Conservation (phyloP, 2,888 invertebrate genomes). For the Enoplolaimus lenunculus region DNA sequence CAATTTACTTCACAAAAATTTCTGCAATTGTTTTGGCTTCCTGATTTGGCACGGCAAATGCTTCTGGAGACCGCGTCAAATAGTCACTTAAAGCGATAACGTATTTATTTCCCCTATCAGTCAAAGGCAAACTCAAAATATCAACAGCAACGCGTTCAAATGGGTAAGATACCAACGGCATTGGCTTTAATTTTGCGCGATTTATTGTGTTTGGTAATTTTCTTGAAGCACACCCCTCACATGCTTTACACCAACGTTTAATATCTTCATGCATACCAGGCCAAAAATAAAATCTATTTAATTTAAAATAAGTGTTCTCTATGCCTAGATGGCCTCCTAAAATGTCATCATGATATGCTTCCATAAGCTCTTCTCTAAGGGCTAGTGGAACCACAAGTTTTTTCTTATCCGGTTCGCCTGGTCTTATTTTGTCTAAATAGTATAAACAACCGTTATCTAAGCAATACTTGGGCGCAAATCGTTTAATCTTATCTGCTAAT, state of each 20-base stretch:
- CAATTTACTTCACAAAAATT: constrained; percentile 15
- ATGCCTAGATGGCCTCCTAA: background rate
- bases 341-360: constrained; percentile 16
- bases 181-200: constrained; percentile 13
- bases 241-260: background rate
- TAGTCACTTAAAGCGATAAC: constrained; percentile 11
- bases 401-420: background rate
- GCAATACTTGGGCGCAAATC: background rate
- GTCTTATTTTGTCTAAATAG: background rate
- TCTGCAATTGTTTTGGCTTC: constrained; percentile 19
- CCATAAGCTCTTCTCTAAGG: background rate
- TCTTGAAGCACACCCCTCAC: background rate
- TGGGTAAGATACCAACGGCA: constrained; percentile 15
- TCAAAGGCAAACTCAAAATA: constrained; percentile 4
- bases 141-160: constrained; percentile 7
- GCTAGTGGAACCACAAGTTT: background rate
- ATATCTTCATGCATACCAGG: background rate
- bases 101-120: constrained; percentile 17
- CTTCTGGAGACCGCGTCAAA: constrained; percentile 16
- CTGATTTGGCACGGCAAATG: background rate
- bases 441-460: background rate
- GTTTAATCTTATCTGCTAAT: background rate
- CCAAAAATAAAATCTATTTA: constrained; percentile 9
- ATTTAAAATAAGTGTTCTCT: background rate
- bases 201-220: constrained; percentile 11